These are phyloP conservation scores for Gastrophryne carolinensis DNA, from an alignment of 2,797 vertebrate species.

Conservation along the genomic window DNA sequence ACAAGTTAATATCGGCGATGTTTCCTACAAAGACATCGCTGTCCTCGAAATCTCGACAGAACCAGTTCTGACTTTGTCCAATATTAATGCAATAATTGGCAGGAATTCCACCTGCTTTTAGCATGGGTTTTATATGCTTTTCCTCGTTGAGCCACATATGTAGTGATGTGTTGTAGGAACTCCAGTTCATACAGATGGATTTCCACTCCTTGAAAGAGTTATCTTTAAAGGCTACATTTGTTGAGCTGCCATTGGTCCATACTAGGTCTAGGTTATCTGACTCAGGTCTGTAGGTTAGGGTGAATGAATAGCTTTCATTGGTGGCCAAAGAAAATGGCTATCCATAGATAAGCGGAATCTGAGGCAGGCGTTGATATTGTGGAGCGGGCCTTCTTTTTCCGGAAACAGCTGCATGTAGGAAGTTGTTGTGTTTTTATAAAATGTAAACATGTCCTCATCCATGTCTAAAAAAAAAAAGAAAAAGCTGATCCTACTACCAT, in stretches of 20 bases:
- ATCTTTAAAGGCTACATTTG: too few relatives aligned
- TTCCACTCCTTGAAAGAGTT: background rate
- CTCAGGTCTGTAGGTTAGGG: too few relatives aligned
- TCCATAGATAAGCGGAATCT: too few relatives aligned
- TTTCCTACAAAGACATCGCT: constrained; percentile 55
- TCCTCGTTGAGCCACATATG: constrained; percentile 64
- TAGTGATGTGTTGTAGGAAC: background rate
- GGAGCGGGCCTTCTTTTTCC: background rate
- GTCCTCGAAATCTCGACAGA: constrained; percentile 35
- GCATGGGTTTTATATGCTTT: constrained; percentile 68
- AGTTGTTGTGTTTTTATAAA: too few relatives aligned
- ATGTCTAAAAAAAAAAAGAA: too few relatives aligned
- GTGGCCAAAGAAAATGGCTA: too few relatives aligned
- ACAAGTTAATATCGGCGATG: constrained; percentile 61
- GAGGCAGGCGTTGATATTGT: background rate
- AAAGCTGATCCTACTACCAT: too few relatives aligned
- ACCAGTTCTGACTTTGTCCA: constrained; percentile 55
- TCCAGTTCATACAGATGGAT: constrained; percentile 16
- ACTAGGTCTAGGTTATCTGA: too few relatives aligned
- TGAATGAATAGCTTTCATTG: too few relatives aligned
- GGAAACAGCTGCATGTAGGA: background rate
- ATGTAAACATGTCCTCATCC: too few relatives aligned
- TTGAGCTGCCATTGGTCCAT: too few relatives aligned
- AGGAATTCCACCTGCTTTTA: constrained; percentile 65
- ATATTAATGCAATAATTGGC: background rate